Evolutionary conservation across 2,888 invertebrate species (phyloP).

Genomic region (Gnatocerus cornutus): DNA sequence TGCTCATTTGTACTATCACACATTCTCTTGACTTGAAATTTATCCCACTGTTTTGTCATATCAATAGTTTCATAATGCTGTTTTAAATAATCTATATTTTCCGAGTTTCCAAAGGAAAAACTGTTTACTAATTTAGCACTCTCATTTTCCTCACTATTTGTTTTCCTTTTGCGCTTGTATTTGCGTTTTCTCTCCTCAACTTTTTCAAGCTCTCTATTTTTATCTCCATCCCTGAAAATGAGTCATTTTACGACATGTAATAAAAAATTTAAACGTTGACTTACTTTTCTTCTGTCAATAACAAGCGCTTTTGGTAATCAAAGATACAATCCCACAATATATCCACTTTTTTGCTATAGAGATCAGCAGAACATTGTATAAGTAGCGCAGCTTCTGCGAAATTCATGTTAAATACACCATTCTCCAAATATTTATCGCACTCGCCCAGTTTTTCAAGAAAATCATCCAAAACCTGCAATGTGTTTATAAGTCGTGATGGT

Average conservation of each 20-base stretch:
- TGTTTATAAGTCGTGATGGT: background rate
- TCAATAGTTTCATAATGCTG: slow-evolving; percentile 33
- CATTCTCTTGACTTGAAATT: slow-evolving; percentile 3
- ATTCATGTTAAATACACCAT: slow-evolving; percentile 74
- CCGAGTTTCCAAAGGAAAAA: slow-evolving; percentile 32
- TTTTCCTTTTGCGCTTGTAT: slow-evolving; percentile 60
- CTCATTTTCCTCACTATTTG: slow-evolving; percentile 22
- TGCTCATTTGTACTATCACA: background rate
- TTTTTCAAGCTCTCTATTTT: slow-evolving; percentile 57
- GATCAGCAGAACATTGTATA: slow-evolving; percentile 81
- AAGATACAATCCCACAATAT: slow-evolving; percentile 65
- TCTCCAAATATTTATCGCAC: slow-evolving; percentile 69
- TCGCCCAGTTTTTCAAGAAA: slow-evolving; percentile 74
- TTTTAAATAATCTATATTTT: slow-evolving; percentile 35
- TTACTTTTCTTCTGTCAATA: slow-evolving; percentile 52
- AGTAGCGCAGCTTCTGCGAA: slow-evolving; percentile 86
- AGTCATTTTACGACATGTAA: background rate
- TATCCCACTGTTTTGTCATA: slow-evolving; percentile 39
- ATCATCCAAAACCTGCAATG: slow-evolving; percentile 73
- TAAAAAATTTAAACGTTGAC: background rate
- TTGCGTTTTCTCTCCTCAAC: slow-evolving; percentile 63
- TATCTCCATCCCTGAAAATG: slow-evolving; percentile 42
- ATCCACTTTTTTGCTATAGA: slow-evolving; percentile 85
- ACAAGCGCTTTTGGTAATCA: slow-evolving; percentile 62
- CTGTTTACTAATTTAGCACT: slow-evolving; percentile 23